Evolutionary conservation across 2,888 invertebrate genomes (phyloP), one percentile per base, ranked within the genome.

Genomic region (Hypsopygia costalis): DNA sequence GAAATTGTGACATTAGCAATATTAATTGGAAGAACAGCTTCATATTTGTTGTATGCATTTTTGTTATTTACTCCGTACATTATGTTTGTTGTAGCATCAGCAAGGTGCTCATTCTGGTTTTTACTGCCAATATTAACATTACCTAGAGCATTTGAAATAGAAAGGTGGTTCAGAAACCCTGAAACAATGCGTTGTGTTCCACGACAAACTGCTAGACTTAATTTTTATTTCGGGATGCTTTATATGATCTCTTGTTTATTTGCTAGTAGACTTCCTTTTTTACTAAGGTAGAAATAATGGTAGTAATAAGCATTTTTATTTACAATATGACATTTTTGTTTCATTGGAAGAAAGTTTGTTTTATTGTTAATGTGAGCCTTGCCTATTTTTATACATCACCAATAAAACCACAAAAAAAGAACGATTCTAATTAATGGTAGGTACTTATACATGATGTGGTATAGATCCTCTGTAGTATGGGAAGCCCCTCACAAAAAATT

Each of bases 1-100:
- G 97, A 97, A 48, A 97, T 98, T 62, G 97, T 98, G 0, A 98
- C 98, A 9, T 82, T 98, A 59, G 97, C 98, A n/a, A 98, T 98
- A 66, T 81, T 98, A 39, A 94, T 98, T 52, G 98, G 98, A 11
- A 94, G 93, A 65, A 96, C 96, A 28, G 94, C 95, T 47, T 98
- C 98, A 4, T 97, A 97, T 79, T 92, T 97, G 47, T 87, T 98
- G 12, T 98, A 97, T 81, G 96, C 96, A 40, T 92, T 96, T 82
- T 89, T 98, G 49, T 81, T 98, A 11, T 98, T 98, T 71, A 93
- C 94, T 34, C 98, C 98, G 1, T 98, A 98, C 64, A 94, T 97
- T 41, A 92, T 95, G 75, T 95, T 98, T 80, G 93, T 96, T 41
- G 95, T 97, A 11, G 92, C 94, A 43, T 94, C 96, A 4, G 87